Base-by-base conservation (phyloP, 92 coral and sea anemone genomes). In the Actinernus sp. region DNA sequence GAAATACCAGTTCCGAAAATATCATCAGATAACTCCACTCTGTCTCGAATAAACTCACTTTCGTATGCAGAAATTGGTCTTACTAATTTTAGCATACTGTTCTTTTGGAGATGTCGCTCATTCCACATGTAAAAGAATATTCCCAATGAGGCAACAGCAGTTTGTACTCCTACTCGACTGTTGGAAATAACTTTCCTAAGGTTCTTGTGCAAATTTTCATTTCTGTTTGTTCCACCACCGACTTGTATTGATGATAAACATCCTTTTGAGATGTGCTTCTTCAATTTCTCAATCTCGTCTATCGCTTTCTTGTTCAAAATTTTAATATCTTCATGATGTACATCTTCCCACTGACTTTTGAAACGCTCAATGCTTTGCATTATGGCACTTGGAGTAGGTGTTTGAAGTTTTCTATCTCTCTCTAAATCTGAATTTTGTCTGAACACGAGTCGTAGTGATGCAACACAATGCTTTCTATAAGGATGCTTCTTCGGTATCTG, bases 401-500 rank as follows among this genome's bases (percentile, higher is more conserved):
- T 63, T n/a, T n/a, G n/a, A n/a, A n/a, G n/a, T n/a, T n/a, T n/a
- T n/a, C n/a, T n/a, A n/a, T n/a, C n/a, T n/a, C n/a, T n/a, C n/a
- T n/a, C n/a, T n/a, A n/a, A n/a, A n/a, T n/a, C n/a, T n/a, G n/a
- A n/a, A n/a, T n/a, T n/a, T n/a, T n/a, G n/a, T n/a, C n/a, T n/a
- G n/a, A n/a, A n/a, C n/a, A n/a, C n/a, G n/a, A n/a, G n/a, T n/a
- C n/a, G n/a, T n/a, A n/a, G n/a, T n/a, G n/a, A n/a, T n/a, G n/a
- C n/a, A n/a, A n/a, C n/a, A n/a, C n/a, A n/a, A n/a, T 25, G 73
- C 25, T 27, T 46, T 11, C 3, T 9, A 32, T 26, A 76, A 12
- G 63, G 62, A 31, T 77, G 76, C 17, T 57, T 66, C 45, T 77
- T 66, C 1, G 49, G 24, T 23, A 77, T 48, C n/a, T n/a, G n/a